Evolutionary conservation across 2,797 vertebrate species (phyloP).

Genomic region (Rhincodon typus): DNA sequence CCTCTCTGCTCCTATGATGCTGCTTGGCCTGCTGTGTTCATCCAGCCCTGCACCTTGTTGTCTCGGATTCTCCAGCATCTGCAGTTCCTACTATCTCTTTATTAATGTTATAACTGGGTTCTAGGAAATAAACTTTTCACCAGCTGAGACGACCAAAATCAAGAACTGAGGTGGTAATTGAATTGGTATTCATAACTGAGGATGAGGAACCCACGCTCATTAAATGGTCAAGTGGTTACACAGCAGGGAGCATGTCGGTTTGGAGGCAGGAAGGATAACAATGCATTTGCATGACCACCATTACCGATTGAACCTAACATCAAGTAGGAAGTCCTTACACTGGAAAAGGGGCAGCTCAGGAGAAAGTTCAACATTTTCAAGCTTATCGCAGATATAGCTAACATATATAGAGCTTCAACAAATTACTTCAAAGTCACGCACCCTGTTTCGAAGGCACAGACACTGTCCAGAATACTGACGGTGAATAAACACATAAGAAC

Average conservation of each 20-base stretch:
- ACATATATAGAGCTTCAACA: too few species aligned
- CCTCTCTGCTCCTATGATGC: too few species aligned
- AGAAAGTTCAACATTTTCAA: neutral
- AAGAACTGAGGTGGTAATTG: neutral
- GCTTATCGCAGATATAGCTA: too few species aligned
- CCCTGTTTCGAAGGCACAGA: too few species aligned
- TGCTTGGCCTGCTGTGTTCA: too few species aligned
- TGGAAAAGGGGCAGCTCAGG: neutral
- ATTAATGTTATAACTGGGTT: neutral
- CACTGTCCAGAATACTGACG: too few species aligned
- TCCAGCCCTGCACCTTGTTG: too few species aligned
- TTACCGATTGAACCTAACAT: neutral
- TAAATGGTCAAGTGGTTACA: neutral
- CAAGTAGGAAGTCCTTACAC: neutral
- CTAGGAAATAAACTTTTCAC: neutral
- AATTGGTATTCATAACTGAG: neutral
- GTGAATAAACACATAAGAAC: too few species aligned
- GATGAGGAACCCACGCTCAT: neutral
- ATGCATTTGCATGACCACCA: neutral
- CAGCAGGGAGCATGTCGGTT: neutral
- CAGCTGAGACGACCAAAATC: neutral
- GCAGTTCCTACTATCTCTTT: too few species aligned
- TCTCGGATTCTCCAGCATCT: too few species aligned
- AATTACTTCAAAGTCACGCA: too few species aligned
- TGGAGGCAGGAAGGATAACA: neutral